Percentiles rank a stretch among this genome's conserved stretches.
These are phyloP conservation scores for Drosophila eugracilis DNA, from an alignment of 1,140 invertebrate species.

Conservation along the genomic window DNA sequence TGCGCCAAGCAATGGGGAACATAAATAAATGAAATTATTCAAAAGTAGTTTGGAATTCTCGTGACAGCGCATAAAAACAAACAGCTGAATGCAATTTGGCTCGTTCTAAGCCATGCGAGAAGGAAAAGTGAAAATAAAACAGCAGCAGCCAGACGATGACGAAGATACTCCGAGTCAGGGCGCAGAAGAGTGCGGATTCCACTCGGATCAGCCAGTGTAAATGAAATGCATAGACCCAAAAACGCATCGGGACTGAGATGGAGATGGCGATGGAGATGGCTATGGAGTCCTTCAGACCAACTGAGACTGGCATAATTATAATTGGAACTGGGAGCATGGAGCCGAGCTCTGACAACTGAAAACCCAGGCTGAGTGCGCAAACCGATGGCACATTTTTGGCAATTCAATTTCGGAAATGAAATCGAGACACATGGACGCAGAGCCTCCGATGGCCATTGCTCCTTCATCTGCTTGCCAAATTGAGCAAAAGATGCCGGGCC, in stretches of 20 bases:
- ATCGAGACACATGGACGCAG: constrained; percentile 41
- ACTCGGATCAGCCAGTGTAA: constrained; percentile 50
- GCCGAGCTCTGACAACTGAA: constrained; percentile 4
- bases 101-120: constrained; percentile 61
- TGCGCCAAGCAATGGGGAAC: constrained; percentile 54
- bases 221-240: constrained; percentile 68
- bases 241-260: constrained; percentile 34
- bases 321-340: constrained; percentile 49
- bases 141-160: constrained; percentile 38
- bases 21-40: constrained; percentile 81
- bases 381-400: constrained; percentile 54
- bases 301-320: constrained; percentile 65
- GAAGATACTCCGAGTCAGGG: constrained; percentile 27
- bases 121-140: constrained; percentile 63
- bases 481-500: constrained; percentile 59
- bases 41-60: constrained; percentile 76
- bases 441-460: not conserved
- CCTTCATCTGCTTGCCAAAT: constrained; percentile 45
- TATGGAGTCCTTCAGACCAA: constrained; percentile 28
- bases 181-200: not conserved
- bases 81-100: constrained; percentile 78
- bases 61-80: constrained; percentile 77
- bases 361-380: constrained; percentile 17
- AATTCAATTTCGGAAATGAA: constrained; percentile 66
- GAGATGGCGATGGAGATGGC: constrained; percentile 5